These are phyloP conservation scores for Acrocephalus arundinaceus DNA, from an alignment of 2,113 vertebrate species.

Conservation along the genomic window DNA sequence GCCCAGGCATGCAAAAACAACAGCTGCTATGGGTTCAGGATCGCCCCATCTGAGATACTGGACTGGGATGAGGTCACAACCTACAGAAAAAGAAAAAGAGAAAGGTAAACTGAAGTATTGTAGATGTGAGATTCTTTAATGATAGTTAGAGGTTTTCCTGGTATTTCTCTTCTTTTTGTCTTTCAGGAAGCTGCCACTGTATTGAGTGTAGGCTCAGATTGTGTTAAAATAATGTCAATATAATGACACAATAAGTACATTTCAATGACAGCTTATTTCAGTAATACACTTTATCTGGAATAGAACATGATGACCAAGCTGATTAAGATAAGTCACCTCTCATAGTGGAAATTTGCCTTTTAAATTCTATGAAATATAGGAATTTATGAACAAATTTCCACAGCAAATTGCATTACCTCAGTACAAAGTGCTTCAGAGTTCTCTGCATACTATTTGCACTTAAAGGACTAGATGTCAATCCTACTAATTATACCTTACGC, in stretches of 20 bases:
- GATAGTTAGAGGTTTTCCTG: neutral
- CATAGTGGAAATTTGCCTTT: neutral
- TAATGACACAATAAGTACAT: neutral
- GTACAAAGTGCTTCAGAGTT: neutral
- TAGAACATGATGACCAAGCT: neutral
- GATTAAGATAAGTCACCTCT: neutral
- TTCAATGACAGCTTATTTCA: neutral
- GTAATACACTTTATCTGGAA: neutral
- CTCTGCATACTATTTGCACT: neutral
- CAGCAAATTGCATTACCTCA: neutral
- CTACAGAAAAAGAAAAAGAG: constrained; percentile 64
- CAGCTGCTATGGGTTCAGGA: constrained; percentile 94
- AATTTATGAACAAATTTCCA: neutral
- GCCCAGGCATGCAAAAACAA: constrained; percentile 95
- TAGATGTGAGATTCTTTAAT: neutral
- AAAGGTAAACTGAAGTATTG: neutral
- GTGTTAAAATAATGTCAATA: neutral
- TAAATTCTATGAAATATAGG: neutral
- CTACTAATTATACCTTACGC: neutral
- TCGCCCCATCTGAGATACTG: constrained; percentile 95
- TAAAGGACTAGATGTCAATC: neutral
- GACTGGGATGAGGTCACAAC: constrained; percentile 92
- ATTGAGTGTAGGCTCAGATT: neutral
- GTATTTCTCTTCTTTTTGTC: neutral
- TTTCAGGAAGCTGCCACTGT: neutral